A percentile compares a stretch with the other conserved stretches of the same genome.
Conservation (phyloP, 2,888 invertebrate genomes). For the Synanthedon tipuliformis region DNA sequence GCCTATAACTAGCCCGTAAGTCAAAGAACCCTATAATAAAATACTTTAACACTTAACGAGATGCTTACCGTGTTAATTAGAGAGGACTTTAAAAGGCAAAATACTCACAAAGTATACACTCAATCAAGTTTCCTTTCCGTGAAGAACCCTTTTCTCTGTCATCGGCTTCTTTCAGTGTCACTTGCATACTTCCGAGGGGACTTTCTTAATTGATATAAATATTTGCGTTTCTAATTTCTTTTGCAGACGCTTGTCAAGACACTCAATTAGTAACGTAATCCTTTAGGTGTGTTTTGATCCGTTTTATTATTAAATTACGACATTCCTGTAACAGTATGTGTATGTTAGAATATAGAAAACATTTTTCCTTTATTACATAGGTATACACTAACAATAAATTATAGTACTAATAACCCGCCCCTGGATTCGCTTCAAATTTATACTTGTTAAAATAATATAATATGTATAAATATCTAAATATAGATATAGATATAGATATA, state of each 20-base stretch:
- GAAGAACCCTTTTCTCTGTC: slow-evolving; percentile 58
- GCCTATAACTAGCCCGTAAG: no score
- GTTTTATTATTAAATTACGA: neutral
- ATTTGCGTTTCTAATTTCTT: slow-evolving; percentile 54
- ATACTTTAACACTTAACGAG: slow-evolving; percentile 29
- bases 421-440: no score
- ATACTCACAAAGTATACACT: slow-evolving; percentile 30
- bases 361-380: no score
- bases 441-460: no score
- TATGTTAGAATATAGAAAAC: no score
- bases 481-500: no score
- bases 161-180: slow-evolving; percentile 51
- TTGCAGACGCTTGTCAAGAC: slow-evolving; percentile 26
- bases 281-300: neutral
- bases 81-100: slow-evolving; percentile 38
- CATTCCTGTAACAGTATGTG: neutral
- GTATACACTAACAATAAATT: no score
- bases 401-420: no score
- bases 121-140: slow-evolving; percentile 38
- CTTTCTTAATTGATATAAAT: slow-evolving; percentile 57
- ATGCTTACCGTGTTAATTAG: slow-evolving; percentile 43
- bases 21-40: neutral
- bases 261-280: slow-evolving; percentile 16
- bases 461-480: no score
- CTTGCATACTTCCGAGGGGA: slow-evolving; percentile 34